phyloP scores from a whole-genome alignment of 2,888 invertebrate genomes.

The Vandiemenella viatica region DNA sequence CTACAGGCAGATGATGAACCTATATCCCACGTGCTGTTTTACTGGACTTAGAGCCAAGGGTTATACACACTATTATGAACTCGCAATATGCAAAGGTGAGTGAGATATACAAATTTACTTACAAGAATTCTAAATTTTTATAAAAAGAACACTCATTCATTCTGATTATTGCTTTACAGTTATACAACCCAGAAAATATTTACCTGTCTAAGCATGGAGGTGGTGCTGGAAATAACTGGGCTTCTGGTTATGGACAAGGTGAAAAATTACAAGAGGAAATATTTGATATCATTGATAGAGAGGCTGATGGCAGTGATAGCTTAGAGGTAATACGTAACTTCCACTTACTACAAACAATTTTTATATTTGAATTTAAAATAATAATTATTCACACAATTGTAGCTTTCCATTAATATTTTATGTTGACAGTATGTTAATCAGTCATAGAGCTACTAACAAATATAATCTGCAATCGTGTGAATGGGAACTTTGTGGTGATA shows the following conservation, averaged over 20 bases:
- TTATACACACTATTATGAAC: constrained; percentile 91
- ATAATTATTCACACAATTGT: too few relatives aligned
- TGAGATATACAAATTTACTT: too few relatives aligned
- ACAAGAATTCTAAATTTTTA: not conserved
- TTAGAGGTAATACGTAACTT: constrained; percentile 54
- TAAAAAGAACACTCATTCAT: not conserved
- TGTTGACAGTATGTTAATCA: too few relatives aligned
- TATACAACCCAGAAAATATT: constrained; percentile 96
- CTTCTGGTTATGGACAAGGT: constrained; percentile 87
- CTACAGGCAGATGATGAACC: constrained; percentile 95
- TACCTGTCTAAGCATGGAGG: constrained; percentile 93
- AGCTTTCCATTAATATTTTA: too few relatives aligned
- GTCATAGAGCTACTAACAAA: too few relatives aligned
- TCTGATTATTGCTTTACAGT: too few relatives aligned
- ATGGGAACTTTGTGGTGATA: too few relatives aligned
- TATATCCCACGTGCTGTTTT: constrained; percentile 94
- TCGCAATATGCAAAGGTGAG: constrained; percentile 77
- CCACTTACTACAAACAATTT: too few relatives aligned
- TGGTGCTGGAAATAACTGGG: constrained; percentile 99
- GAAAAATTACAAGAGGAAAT: constrained; percentile 89
- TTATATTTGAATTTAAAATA: too few relatives aligned
- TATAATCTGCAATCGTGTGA: too few relatives aligned
- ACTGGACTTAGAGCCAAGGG: constrained; percentile 91
- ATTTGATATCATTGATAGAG: constrained; percentile 94
- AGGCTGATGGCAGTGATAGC: constrained; percentile 97